Conservation (phyloP, 2,888 invertebrate species). For the Lithophane leautieri region DNA sequence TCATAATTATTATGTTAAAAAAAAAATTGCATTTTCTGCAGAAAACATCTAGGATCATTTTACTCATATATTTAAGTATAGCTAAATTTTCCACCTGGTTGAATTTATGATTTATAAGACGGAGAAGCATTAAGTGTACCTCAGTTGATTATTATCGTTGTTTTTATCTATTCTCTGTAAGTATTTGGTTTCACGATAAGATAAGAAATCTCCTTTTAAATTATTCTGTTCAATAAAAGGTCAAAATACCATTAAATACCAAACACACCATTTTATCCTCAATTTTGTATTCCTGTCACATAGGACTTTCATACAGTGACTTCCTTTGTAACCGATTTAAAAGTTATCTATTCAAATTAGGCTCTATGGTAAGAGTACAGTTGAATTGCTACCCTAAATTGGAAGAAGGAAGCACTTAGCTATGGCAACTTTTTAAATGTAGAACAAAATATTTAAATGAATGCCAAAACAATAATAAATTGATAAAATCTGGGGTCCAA, state of each 20-base stretch:
- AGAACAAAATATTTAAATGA: slow-evolving; percentile 18
- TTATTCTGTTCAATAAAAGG: slow-evolving; percentile 33
- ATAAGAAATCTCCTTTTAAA: slow-evolving; percentile 38
- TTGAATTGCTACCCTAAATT: slow-evolving; percentile 26
- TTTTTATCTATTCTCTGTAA: slow-evolving; percentile 51
- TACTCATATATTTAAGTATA: not conserved
- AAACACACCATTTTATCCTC: slow-evolving; percentile 23
- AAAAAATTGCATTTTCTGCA: not conserved
- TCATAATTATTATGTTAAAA: slow-evolving; percentile 4
- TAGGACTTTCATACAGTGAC: slow-evolving; percentile 36
- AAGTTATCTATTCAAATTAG: slow-evolving; percentile 54
- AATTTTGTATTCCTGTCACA: slow-evolving; percentile 49
- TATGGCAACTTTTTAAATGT: slow-evolving; percentile 13
- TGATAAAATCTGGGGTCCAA: not conserved
- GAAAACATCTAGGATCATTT: not conserved
- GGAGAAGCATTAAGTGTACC: slow-evolving; percentile 27
- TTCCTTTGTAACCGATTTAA: slow-evolving; percentile 48
- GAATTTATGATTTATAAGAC: slow-evolving; percentile 20
- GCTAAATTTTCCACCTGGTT: slow-evolving; percentile 19
- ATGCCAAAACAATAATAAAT: slow-evolving; percentile 1
- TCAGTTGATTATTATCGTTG: slow-evolving; percentile 48
- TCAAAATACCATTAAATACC: slow-evolving; percentile 35
- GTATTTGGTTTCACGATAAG: slow-evolving; percentile 48
- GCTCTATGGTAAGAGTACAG: slow-evolving; percentile 52
- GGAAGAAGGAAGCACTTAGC: slow-evolving; percentile 28